Conservation (phyloP, 2,797 vertebrate genomes). For the Rousettus madagascariensis region DNA sequence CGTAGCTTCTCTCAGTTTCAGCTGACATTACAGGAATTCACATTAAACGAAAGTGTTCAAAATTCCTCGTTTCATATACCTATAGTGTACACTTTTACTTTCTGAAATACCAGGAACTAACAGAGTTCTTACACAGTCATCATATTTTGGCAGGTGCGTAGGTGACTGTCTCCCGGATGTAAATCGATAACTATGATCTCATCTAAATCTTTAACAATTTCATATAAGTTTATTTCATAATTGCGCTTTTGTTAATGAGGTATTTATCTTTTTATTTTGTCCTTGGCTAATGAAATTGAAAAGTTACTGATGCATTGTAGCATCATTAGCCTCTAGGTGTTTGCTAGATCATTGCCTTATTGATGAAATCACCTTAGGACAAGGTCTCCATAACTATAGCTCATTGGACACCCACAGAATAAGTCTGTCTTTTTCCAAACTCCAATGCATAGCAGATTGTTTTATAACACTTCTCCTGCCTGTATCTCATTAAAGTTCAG, state of each 20-base stretch:
- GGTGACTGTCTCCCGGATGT: background rate
- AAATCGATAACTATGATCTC: background rate
- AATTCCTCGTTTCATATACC: background rate
- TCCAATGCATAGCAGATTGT: background rate
- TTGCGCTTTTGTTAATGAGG: slow-evolving; percentile 32
- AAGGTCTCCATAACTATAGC: background rate
- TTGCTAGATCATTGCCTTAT: slow-evolving; percentile 42
- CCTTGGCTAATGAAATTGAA: slow-evolving; percentile 61
- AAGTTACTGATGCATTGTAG: slow-evolving; percentile 13
- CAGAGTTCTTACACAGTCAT: background rate
- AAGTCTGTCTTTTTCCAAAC: background rate
- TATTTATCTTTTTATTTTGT: background rate
- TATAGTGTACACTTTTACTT: background rate
- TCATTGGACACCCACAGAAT: background rate
- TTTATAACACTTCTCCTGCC: background rate
- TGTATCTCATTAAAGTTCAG: background rate
- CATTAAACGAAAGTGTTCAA: background rate
- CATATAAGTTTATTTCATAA: background rate
- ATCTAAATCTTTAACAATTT: background rate
- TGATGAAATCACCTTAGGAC: slow-evolving; percentile 41
- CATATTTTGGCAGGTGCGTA: background rate
- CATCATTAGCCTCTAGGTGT: slow-evolving; percentile 27
- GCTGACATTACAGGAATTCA: background rate
- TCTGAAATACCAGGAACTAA: background rate
- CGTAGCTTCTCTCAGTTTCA: background rate